Conservation (phyloP, 2,113 vertebrate genomes). For the Perognathus longimembris region DNA sequence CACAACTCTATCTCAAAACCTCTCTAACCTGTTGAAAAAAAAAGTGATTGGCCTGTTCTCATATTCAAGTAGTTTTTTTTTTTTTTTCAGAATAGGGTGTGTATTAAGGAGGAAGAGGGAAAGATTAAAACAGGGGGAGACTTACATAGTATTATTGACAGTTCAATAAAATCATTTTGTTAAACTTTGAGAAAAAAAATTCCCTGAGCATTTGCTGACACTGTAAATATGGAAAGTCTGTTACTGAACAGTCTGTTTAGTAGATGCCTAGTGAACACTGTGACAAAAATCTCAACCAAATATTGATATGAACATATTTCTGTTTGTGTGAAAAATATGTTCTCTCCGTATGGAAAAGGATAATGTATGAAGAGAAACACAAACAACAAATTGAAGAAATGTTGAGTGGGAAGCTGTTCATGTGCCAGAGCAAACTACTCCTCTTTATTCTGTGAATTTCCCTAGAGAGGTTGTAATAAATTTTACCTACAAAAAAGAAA, state of each 20-base stretch:
- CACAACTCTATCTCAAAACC: too few relatives aligned
- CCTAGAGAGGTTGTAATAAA: slow-evolving; percentile 62
- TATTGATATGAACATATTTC: slow-evolving; percentile 79
- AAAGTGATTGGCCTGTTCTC: background rate
- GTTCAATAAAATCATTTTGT: slow-evolving; percentile 45
- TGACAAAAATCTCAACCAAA: slow-evolving; percentile 69
- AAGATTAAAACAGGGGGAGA: background rate
- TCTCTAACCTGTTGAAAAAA: background rate
- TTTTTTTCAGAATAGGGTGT: background rate
- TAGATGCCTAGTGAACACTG: slow-evolving; percentile 57
- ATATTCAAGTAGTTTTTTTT: slow-evolving; percentile 33
- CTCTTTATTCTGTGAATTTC: slow-evolving; percentile 64
- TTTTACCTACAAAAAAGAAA: slow-evolving; percentile 47
- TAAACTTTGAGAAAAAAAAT: slow-evolving; percentile 56
- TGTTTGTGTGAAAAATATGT: slow-evolving; percentile 73
- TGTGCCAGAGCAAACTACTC: slow-evolving; percentile 50
- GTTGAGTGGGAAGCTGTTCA: slow-evolving; percentile 36
- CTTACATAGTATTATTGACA: background rate
- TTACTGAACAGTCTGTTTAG: slow-evolving; percentile 63
- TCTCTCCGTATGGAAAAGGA: slow-evolving; percentile 73
- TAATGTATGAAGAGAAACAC: slow-evolving; percentile 67
- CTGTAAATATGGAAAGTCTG: slow-evolving; percentile 73
- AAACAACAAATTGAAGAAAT: slow-evolving; percentile 77
- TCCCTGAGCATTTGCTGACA: slow-evolving; percentile 37
- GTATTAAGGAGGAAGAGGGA: background rate